Evolutionary conservation across 2,113 vertebrate species (phyloP).

Genomic region (Strix uralensis): DNA sequence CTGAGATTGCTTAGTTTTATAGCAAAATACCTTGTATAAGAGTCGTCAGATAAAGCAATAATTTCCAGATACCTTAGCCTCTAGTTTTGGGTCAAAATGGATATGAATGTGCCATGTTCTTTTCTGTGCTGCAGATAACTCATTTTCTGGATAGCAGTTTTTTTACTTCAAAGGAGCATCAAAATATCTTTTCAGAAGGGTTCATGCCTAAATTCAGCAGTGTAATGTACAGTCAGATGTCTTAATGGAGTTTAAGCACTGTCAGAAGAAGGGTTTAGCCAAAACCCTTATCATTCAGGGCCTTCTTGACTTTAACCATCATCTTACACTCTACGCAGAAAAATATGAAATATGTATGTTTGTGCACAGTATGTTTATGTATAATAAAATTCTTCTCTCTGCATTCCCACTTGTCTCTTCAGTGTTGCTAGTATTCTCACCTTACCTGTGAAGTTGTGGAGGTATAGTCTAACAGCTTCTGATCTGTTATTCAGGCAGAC

Average conservation of each 20-base stretch:
- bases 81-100: no score
- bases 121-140: not conserved
- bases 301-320: not conserved
- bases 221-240: not conserved
- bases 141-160: not conserved
- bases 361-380: not conserved
- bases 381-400: not conserved
- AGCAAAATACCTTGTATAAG: no score
- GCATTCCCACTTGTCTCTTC: slow-evolving; percentile 52
- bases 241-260: not conserved
- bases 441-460: slow-evolving; percentile 60
- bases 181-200: not conserved
- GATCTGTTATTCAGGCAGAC: slow-evolving; percentile 1
- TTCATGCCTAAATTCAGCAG: not conserved
- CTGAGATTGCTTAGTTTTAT: no score
- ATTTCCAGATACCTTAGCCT: no score
- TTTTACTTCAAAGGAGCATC: not conserved
- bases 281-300: not conserved
- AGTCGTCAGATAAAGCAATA: no score
- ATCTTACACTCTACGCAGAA: not conserved
- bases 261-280: not conserved
- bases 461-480: slow-evolving; percentile 37
- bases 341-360: slow-evolving; percentile 30
- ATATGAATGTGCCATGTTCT: not conserved
- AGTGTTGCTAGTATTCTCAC: slow-evolving; percentile 37